Percentiles rank a stretch among this genome's conserved stretches.
Evolutionary conservation across 2,113 vertebrate species (phyloP).

Genomic region (Ranitomeya imitator): DNA sequence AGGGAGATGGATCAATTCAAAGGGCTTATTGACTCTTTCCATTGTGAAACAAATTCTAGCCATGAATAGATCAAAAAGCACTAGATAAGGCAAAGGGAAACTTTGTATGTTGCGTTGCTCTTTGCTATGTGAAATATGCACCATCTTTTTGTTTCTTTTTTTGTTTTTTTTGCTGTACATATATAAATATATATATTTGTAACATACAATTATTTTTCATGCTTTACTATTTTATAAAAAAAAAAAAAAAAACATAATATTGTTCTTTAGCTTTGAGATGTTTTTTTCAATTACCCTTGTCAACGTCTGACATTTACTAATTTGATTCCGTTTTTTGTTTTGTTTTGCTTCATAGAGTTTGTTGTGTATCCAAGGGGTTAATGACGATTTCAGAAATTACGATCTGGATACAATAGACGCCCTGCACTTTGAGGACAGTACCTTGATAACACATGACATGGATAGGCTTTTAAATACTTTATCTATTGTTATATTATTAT

Average conservation of each 20-base stretch:
- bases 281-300: constrained; percentile 26
- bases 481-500: constrained; percentile 36
- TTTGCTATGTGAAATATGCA: constrained; percentile 65
- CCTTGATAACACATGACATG: constrained; percentile 1
- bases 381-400: not conserved
- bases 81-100: constrained; percentile 76
- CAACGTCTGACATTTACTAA: not conserved
- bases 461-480: constrained; percentile 52
- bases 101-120: constrained; percentile 74
- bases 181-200: constrained; percentile 78
- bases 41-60: constrained; percentile 84
- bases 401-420: not conserved
- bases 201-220: constrained; percentile 77
- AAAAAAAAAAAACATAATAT: constrained; percentile 75
- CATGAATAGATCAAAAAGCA: constrained; percentile 85
- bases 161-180: constrained; percentile 12
- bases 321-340: not conserved
- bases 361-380: not conserved
- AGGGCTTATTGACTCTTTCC: constrained; percentile 82
- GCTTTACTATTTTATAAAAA: constrained; percentile 88
- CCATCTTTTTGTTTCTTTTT: constrained; percentile 50
- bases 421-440: constrained; percentile 38
- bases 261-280: constrained; percentile 80
- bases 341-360: not conserved
- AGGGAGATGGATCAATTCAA: constrained; percentile 71